Conservation (phyloP, 2,113 vertebrate genomes). For the Corythaeola cristata region DNA sequence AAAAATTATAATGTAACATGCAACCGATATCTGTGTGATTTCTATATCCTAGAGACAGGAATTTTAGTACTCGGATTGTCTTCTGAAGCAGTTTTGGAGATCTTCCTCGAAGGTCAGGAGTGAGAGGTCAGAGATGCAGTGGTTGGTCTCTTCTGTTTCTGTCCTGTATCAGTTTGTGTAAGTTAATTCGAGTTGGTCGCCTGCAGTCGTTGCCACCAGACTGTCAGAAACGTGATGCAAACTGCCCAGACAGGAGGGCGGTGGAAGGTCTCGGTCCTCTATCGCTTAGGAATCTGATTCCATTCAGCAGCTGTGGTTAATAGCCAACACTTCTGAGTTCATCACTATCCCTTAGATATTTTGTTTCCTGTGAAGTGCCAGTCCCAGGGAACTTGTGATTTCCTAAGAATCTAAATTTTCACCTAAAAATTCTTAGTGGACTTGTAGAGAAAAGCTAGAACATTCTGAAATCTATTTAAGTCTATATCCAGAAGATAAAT, state of each 20-base stretch:
- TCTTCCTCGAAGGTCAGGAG: not conserved
- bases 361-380: not conserved
- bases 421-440: not conserved
- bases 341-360: not conserved
- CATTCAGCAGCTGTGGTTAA: not conserved
- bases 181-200: not conserved
- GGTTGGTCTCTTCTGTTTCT: not conserved
- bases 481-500: not conserved
- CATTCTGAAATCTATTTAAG: not conserved
- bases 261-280: not conserved
- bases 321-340: not conserved
- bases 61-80: not conserved
- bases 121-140: not conserved
- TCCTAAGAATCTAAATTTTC: not conserved
- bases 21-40: not conserved
- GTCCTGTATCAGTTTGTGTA: not conserved
- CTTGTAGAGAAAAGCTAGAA: not conserved
- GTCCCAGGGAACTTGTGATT: not conserved
- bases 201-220: not conserved
- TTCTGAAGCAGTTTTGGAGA: not conserved
- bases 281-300: not conserved
- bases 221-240: not conserved
- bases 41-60: not conserved
- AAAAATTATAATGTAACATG: not conserved
- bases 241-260: not conserved